A percentile compares a stretch with the other conserved stretches of the same genome.
These are phyloP conservation scores for Conomelus anceps DNA, from an alignment of 2,888 invertebrate species.

Conservation along the genomic window DNA sequence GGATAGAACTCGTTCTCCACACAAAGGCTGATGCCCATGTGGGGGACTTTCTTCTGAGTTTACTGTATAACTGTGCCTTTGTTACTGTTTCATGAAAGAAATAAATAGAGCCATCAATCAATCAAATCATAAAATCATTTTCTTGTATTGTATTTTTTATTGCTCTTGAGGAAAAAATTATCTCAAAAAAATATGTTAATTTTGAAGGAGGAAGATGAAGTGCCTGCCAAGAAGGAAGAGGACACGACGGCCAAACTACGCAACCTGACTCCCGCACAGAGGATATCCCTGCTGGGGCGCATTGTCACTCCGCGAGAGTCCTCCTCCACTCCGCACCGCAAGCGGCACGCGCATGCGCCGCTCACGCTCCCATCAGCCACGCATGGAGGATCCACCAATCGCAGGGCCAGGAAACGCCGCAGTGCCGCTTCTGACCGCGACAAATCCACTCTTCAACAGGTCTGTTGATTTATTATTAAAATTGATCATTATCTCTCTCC, in stretches of 20 bases:
- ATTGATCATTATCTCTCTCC: no score
- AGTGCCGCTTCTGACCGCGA: slow-evolving; percentile 15
- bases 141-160: no score
- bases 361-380: background rate
- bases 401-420: slow-evolving; percentile 21
- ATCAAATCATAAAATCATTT: no score
- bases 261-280: slow-evolving; percentile 31
- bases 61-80: no score
- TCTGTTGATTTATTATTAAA: no score
- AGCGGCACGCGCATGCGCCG: slow-evolving; percentile 23
- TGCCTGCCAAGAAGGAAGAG: slow-evolving; percentile 19
- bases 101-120: no score
- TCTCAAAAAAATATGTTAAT: background rate
- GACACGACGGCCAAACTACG: slow-evolving; percentile 27
- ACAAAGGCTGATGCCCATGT: no score
- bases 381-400: no score
- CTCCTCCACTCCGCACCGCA: slow-evolving; percentile 18
- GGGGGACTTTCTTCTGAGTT: no score
- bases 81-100: no score
- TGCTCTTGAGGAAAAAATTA: no score
- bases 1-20: no score
- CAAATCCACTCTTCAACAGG: background rate
- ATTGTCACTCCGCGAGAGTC: slow-evolving; percentile 24
- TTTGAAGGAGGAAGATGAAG: slow-evolving; percentile 29
- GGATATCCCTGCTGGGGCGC: slow-evolving; percentile 33